Base-by-base conservation (phyloP, 2,113 vertebrate genomes). In the Pseudorasbora parva region DNA sequence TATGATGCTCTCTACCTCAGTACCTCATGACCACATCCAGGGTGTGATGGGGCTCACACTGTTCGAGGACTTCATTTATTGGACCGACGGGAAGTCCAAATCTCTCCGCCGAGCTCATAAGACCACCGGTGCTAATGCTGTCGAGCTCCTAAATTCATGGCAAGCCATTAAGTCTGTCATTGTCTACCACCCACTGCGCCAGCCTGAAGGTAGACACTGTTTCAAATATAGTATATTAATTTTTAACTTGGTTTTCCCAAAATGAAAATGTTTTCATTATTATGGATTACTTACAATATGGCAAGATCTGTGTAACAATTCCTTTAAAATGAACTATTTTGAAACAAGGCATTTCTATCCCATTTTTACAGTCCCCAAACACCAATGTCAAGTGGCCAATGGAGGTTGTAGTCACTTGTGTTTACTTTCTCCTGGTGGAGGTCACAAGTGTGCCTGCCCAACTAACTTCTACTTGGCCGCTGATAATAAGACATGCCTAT, bases 11-110 rank as follows among this genome's bases (percentile, higher is more conserved):
- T 83, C 87, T 89, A 79, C 93, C 94, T 64, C 93, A 99, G 98
- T 99, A 81, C 95, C 95, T 90, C 97, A 96, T 82, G 96, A 97
- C 89, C 96, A 98, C 90, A 96, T 98, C 92, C 95, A 96, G 83
- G 96, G 96, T 76, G 97, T 99, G 90, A 98, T 98, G 93, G 97
- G 97, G 2, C 94, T 99, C 90, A 97, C 97, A 5, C 88, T 99
- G 93, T 99, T 99, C 92, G 98, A 99, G 91, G 97, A 99, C 94
- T 98, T 97, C 92, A 92, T 99, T 90, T 99, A 99, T 89, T 99
- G 98, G 98, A 98, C 96, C 43, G 97, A 99, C 1, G 97, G 97
- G 84, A 99, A 99, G 95, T 97, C 97, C 90, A 99, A 98, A 90
- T 98, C 98, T 6, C 95, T 99, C 47, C 96, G 94, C 82, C 96